Base-by-base conservation (phyloP, 2,797 vertebrate species). In the Mionectes olivaceus region DNA sequence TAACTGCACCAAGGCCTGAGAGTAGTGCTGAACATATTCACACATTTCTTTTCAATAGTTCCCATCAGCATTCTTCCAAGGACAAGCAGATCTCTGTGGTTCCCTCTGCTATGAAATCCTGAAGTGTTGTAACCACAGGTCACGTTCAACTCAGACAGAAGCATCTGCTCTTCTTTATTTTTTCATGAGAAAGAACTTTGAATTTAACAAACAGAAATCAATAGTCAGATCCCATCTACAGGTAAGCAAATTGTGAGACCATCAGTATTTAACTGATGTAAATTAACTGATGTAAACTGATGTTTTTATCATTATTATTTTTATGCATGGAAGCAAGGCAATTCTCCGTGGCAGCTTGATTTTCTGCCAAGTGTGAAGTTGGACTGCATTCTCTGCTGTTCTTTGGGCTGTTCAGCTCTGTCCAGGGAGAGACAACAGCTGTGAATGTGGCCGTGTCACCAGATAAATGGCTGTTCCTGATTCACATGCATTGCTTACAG, bases 161-260 rank as follows among this genome's bases (percentile, higher is more conserved):
- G 99, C 99, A 4, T 98, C 99, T 14, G 99, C 99, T 32, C 98
- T 99, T 92, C 98, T 99, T 22, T 99, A 99, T 95, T 99, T 99
- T 95, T 99, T 99, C 98, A 99, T 99, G 99, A 99, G 99, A 90
- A 99, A 99, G 95, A 99, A 99, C 97, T 99, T 99, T 98, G 99
- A 99, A 95, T 99, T 99, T 96, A 99, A 99, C 87, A 99, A 99
- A 96, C 99, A 99, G 90, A 99, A 98, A 91, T 99, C 99, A 50
- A 99, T 99, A 80, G 99, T 99, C 63, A 98, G 99, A 91, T 99
- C 99, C 49, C 99, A 99, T 96, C 98, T 99, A 88, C 99, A 99
- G 98, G 99, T 99, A 93, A 96, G 98, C 83, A 27, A 78, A 88
- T 59, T 35, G 7, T 22, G 65, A 88, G 44, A 7, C 76, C 32